These are phyloP conservation scores for Falco punctatus DNA, from an alignment of 2,113 vertebrate genomes.

Conservation along the genomic window DNA sequence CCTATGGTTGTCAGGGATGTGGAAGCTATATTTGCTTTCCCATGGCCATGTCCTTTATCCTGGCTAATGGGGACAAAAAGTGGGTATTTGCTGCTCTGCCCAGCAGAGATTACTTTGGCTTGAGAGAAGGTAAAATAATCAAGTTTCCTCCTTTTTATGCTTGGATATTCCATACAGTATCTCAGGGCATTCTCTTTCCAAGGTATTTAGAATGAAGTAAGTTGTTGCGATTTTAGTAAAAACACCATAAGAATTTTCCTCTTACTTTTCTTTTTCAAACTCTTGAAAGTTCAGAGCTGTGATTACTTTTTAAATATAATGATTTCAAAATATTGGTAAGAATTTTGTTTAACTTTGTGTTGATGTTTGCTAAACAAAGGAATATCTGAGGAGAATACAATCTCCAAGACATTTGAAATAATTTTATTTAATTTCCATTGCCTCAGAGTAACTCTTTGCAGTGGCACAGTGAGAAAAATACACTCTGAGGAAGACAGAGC, in stretches of 20 bases:
- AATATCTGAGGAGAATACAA: background rate
- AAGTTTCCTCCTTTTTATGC: background rate
- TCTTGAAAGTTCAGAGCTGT: background rate
- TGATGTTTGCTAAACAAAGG: background rate
- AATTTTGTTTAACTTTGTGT: background rate
- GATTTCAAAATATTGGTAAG: background rate
- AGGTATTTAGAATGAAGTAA: background rate
- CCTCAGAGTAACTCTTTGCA: background rate
- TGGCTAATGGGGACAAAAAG: background rate
- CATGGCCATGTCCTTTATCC: background rate
- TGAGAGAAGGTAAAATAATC: background rate
- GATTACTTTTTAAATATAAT: background rate
- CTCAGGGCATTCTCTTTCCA: background rate
- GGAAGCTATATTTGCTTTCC: conserved; percentile 5
- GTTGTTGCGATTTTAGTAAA: background rate
- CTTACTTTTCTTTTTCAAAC: background rate
- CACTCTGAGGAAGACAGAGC: background rate
- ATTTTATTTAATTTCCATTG: background rate
- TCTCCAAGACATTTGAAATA: background rate
- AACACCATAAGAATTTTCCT: background rate
- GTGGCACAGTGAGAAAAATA: background rate
- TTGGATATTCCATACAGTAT: background rate
- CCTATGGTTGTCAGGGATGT: background rate
- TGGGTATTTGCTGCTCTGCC: background rate
- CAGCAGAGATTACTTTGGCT: background rate